These are phyloP conservation scores for Coelinius sp. DNA, from an alignment of 2,888 invertebrate genomes.

Conservation along the genomic window DNA sequence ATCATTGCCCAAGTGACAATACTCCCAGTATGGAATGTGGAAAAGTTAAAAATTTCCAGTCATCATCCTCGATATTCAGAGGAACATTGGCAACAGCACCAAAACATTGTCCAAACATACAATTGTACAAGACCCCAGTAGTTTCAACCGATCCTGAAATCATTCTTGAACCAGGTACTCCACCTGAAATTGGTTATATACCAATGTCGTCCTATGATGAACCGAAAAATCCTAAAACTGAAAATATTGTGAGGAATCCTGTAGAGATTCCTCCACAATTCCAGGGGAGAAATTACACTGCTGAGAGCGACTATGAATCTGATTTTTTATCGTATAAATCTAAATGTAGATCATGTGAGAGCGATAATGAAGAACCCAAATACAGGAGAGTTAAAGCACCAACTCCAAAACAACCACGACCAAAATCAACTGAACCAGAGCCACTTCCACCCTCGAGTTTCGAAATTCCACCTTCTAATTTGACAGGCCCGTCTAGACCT, in stretches of 20 bases:
- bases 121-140: constrained; percentile 50
- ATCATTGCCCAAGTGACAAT: constrained; percentile 53
- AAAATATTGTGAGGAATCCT: constrained; percentile 75
- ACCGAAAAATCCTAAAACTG: constrained; percentile 68
- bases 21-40: constrained; percentile 28
- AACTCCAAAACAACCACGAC: constrained; percentile 67
- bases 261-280: constrained; percentile 54
- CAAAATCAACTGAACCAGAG: constrained; percentile 74
- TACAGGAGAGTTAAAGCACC: constrained; percentile 75
- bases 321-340: constrained; percentile 73
- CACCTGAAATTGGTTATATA: constrained; percentile 79
- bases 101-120: constrained; percentile 50
- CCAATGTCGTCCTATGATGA: constrained; percentile 71
- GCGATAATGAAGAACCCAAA: constrained; percentile 76
- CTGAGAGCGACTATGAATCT: constrained; percentile 80
- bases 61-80: constrained; percentile 45
- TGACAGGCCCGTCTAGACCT: constrained; percentile 58
- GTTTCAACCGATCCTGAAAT: constrained; percentile 43
- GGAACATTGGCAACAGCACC: constrained; percentile 50
- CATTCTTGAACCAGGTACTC: constrained; percentile 77
- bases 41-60: constrained; percentile 31
- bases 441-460: constrained; percentile 74
- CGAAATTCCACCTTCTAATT: constrained; percentile 70
- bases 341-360: constrained; percentile 77
- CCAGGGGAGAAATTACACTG: constrained; percentile 44